Evolutionary conservation across 2,113 vertebrate species (phyloP).

Genomic region (Cygnus buccinator): DNA sequence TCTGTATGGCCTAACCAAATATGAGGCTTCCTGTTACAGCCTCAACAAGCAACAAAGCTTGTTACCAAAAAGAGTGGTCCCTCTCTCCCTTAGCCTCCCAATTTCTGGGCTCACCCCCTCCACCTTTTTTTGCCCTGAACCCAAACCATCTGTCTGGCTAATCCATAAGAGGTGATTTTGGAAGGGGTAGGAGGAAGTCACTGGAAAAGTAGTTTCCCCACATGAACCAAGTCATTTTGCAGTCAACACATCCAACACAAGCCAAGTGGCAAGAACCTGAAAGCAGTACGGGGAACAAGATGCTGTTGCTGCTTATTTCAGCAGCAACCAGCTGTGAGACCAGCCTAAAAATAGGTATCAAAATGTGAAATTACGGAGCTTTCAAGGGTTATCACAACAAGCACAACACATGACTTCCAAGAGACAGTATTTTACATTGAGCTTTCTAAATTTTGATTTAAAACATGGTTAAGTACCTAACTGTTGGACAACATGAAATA

Average conservation of each 20-base stretch:
- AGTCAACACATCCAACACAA: not conserved
- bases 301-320: not conserved
- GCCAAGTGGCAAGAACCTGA: not conserved
- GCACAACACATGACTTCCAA: not conserved
- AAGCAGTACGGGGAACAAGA: not conserved
- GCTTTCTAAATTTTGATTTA: not conserved
- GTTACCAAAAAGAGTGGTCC: not conserved
- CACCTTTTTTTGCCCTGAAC: not conserved
- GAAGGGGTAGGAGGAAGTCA: not conserved
- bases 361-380: not conserved
- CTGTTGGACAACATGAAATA: not conserved
- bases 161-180: not conserved
- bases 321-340: not conserved
- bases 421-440: not conserved
- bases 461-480: not conserved
- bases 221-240: not conserved
- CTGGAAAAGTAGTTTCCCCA: not conserved
- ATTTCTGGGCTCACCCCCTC: rapidly evolving
- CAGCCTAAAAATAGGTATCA: not conserved
- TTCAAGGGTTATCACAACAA: not conserved
- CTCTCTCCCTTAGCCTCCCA: not conserved
- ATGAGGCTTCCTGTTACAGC: not conserved
- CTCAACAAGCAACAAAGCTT: not conserved
- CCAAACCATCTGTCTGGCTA: too few relatives aligned
- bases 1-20: not conserved